phyloP scores from a whole-genome alignment of 2,113 vertebrate genomes.

The Acinonyx jubatus region DNA sequence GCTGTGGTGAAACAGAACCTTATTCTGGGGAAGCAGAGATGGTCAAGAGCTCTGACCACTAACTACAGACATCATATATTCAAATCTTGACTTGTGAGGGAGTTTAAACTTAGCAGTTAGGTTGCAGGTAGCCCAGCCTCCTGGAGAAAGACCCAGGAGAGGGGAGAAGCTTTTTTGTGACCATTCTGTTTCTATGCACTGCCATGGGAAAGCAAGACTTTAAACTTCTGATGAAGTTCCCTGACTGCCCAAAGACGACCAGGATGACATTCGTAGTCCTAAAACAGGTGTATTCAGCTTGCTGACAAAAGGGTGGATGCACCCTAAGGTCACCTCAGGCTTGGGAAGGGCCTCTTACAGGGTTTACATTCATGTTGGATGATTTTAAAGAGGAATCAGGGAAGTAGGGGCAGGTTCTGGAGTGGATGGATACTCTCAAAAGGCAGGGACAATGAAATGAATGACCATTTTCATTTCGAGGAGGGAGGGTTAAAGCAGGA shows the following conservation, averaged over 20 bases:
- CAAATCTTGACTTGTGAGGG: not conserved
- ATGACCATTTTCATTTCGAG: not conserved
- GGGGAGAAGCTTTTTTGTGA: not conserved
- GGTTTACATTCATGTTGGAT: not conserved
- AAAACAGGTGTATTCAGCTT: not conserved
- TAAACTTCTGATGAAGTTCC: not conserved
- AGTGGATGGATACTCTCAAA: not conserved
- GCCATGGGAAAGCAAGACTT: not conserved
- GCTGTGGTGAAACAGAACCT: not conserved
- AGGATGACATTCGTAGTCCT: not conserved
- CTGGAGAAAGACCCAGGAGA: not conserved
- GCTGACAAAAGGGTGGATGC: not conserved
- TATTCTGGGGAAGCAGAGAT: not conserved
- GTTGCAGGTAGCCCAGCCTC: not conserved
- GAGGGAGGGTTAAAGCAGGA: not conserved
- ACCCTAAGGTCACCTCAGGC: not conserved
- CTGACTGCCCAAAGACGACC: not conserved
- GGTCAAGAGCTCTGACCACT: not conserved
- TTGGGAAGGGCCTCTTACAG: not conserved
- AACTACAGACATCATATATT: not conserved
- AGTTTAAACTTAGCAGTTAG: not conserved
- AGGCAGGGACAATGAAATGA: not conserved
- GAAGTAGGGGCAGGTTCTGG: not conserved
- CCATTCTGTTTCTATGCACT: not conserved
- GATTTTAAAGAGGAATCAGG: not conserved